A percentile compares a stretch with the other conserved stretches of the same genome.
Conservation (phyloP, 1,140 invertebrate species). For the Drosophila albomicans region DNA sequence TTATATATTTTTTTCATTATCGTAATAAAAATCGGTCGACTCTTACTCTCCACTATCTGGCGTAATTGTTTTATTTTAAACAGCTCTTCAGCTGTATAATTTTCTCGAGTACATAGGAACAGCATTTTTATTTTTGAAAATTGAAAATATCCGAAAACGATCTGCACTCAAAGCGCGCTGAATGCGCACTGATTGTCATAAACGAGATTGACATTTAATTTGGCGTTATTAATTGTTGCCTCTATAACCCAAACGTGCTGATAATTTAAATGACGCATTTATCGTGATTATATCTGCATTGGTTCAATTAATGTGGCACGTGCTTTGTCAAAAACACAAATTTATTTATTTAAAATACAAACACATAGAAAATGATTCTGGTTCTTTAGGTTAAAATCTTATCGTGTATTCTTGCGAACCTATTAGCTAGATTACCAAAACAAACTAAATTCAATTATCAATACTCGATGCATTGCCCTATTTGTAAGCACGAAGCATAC, state of each 20-base stretch:
- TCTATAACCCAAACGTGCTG: constrained; percentile 54
- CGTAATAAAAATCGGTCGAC: background rate
- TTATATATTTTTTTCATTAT: background rate
- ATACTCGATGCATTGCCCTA: constrained; percentile 19
- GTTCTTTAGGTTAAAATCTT: constrained; percentile 4
- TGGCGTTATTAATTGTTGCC: constrained; percentile 55
- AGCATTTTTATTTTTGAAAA: constrained; percentile 45
- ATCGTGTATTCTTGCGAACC: background rate
- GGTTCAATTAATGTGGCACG: constrained; percentile 19
- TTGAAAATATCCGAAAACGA: constrained; percentile 43
- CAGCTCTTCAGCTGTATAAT: constrained; percentile 50
- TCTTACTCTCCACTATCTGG: constrained; percentile 72
- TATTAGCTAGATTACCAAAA: background rate
- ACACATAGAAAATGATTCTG: background rate
- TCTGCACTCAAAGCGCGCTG: constrained; percentile 53
- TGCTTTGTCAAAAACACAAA: constrained; percentile 5
- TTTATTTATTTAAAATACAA: background rate
- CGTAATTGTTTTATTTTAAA: constrained; percentile 71
- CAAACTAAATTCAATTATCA: constrained; percentile 2
- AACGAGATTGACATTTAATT: constrained; percentile 50
- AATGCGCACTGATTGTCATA: constrained; percentile 54
- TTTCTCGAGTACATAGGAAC: constrained; percentile 47
- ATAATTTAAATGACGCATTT: constrained; percentile 54
- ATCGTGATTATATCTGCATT: constrained; percentile 13
- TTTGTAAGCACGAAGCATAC: constrained; percentile 19